Evolutionary conservation across 2,888 invertebrate species (phyloP).

Genomic region (Synergus gifuensis): DNA sequence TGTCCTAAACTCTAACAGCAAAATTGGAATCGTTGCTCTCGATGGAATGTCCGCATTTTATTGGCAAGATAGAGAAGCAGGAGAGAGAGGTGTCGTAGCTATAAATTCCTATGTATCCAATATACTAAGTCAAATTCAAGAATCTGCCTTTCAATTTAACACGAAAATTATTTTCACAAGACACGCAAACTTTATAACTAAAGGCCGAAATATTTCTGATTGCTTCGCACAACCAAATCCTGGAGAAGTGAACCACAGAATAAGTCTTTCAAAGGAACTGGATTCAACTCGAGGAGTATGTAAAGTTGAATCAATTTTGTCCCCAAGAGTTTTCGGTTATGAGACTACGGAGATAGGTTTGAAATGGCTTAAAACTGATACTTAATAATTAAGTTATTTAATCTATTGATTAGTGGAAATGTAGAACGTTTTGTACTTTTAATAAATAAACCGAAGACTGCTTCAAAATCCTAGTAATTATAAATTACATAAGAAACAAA

Average conservation of each 20-base stretch:
- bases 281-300: constrained; percentile 12
- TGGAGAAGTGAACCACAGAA: constrained; percentile 74
- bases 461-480: background rate
- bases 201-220: constrained; percentile 48
- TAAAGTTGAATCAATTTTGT: constrained; percentile 1
- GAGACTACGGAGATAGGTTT: background rate
- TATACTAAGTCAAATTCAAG: constrained; percentile 76
- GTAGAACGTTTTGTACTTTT: background rate
- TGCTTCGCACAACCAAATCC: constrained; percentile 12
- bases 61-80: constrained; percentile 76
- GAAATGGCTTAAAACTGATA: constrained; percentile 13
- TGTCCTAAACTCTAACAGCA: constrained; percentile 74
- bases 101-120: constrained; percentile 80
- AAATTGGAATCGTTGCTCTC: constrained; percentile 77
- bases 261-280: constrained; percentile 65
- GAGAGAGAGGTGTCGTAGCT: constrained; percentile 56
- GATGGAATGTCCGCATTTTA: constrained; percentile 80
- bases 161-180: constrained; percentile 79
- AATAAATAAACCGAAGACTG: background rate
- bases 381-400: background rate
- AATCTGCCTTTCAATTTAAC: constrained; percentile 79
- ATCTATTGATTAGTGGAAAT: background rate
- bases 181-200: constrained; percentile 79
- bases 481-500: background rate
- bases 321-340: background rate